Base-by-base conservation (phyloP, 2,888 invertebrate genomes). In the Gortyna flavago region DNA sequence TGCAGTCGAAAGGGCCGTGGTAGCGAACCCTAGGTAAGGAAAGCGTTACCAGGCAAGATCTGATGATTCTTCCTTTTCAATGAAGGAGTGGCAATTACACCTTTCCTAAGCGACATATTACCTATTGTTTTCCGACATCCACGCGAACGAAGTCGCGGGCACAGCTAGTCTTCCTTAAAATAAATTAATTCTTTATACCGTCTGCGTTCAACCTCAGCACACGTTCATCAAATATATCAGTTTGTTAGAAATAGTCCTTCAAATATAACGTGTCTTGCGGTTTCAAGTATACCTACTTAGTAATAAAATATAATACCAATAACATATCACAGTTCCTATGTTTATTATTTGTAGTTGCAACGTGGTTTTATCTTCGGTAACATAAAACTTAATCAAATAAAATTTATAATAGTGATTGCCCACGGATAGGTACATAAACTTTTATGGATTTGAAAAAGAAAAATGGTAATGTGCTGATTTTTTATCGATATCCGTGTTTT, bases 231-330 rank as follows among this genome's bases (percentile, higher is more conserved):
- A 75, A 73, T 64, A 68, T 44, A 65, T 68, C 77, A 85, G 84
- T 85, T 70, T 72, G 80, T 77, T 72, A 67, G 75, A 44, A 77
- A 86, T 75, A 86, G 84, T 85, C 86, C 74, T 83, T 74, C 80
- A 83, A 75, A 83, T 77, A 83, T 83, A 86, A 85, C 84, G 84
- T 86, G 86, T 85, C 83, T 78, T 85, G 84, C 59, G 85, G 80
- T 76, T 76, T 69, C 62, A 72, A 78, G 72, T 77, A 62, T 29
- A 21, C 21, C 29, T 35, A 72, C 62, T 62, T 75, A 54, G 75
- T 54, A 61, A 85, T 86, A 82, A 84, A 85, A 75, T 73, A 78
- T 59, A 72, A 38, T 82, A 72, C 18, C 44, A 65, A n/a, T 68
- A 59, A 75, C 29, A 32, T 18, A 62, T 61, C 38, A 54, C 54